Evolutionary conservation across 2,797 vertebrate genomes (phyloP).

Genomic region (Hephaestus fuliginosus): DNA sequence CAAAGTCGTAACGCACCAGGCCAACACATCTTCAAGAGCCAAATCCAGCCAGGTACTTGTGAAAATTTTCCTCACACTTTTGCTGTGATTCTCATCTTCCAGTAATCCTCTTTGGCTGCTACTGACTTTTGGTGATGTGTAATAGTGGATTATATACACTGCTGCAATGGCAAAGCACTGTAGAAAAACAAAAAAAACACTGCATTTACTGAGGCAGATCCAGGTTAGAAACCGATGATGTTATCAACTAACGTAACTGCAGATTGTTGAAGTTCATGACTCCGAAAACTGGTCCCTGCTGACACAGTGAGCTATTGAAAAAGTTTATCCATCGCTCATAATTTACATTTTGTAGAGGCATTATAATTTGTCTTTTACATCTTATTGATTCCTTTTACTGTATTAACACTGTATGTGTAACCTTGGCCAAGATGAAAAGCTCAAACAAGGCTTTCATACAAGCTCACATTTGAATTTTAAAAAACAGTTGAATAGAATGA

Average conservation of each 20-base stretch:
- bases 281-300: not conserved
- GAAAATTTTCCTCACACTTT: constrained; percentile 29
- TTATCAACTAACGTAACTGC: not conserved
- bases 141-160: not conserved
- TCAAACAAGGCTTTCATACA: not conserved
- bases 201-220: not conserved
- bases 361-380: not conserved
- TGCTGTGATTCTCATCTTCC: constrained; percentile 10
- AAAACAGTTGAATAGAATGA: not conserved
- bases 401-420: not conserved
- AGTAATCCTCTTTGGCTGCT: constrained; percentile 20
- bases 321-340: too few species aligned
- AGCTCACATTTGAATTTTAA: not conserved
- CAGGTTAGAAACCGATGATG: not conserved
- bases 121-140: constrained; percentile 19
- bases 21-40: constrained; percentile 16
- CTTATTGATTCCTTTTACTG: not conserved
- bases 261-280: not conserved
- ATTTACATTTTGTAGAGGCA: not conserved
- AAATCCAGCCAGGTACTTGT: constrained; percentile 24
- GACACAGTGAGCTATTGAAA: not conserved
- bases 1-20: constrained; percentile 22
- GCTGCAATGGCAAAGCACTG: not conserved
- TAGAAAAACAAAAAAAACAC: not conserved
- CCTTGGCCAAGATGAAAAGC: not conserved